Conservation (phyloP, 2,888 invertebrate species). For the Cactoblastis cactorum region DNA sequence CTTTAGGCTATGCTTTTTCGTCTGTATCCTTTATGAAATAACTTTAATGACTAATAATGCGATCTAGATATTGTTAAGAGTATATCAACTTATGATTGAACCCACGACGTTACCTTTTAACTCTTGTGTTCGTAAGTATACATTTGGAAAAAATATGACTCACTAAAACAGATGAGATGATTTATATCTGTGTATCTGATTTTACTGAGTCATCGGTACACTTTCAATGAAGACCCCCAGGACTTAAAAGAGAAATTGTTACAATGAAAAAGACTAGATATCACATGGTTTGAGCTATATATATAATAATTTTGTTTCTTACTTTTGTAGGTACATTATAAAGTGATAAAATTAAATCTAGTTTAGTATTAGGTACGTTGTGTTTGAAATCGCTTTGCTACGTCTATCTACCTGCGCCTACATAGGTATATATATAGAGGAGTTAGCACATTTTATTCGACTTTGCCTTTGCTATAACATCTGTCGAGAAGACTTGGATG, state of each 20-base stretch:
- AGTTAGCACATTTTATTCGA: background rate
- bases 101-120: background rate
- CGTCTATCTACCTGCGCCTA: background rate
- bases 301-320: slow-evolving; percentile 53
- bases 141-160: background rate
- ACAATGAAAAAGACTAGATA: slow-evolving; percentile 73
- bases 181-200: too few relatives aligned
- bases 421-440: background rate
- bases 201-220: background rate
- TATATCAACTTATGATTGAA: slow-evolving; percentile 8
- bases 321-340: slow-evolving; percentile 15
- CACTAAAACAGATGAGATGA: too few relatives aligned
- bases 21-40: slow-evolving; percentile 29
- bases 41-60: slow-evolving; percentile 24
- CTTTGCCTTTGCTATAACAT: background rate
- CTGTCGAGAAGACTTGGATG: background rate
- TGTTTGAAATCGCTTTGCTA: slow-evolving; percentile 11
- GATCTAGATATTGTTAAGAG: slow-evolving; percentile 26
- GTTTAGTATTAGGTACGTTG: slow-evolving; percentile 22
- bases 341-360: slow-evolving; percentile 27
- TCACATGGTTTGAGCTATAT: slow-evolving; percentile 76
- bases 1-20: slow-evolving; percentile 48
- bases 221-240: slow-evolving; percentile 18
- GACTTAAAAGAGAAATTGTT: slow-evolving; percentile 34
- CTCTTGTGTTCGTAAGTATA: background rate